These are phyloP conservation scores for Amiota mariae DNA, from an alignment of 2,888 invertebrate species.

Conservation along the genomic window DNA sequence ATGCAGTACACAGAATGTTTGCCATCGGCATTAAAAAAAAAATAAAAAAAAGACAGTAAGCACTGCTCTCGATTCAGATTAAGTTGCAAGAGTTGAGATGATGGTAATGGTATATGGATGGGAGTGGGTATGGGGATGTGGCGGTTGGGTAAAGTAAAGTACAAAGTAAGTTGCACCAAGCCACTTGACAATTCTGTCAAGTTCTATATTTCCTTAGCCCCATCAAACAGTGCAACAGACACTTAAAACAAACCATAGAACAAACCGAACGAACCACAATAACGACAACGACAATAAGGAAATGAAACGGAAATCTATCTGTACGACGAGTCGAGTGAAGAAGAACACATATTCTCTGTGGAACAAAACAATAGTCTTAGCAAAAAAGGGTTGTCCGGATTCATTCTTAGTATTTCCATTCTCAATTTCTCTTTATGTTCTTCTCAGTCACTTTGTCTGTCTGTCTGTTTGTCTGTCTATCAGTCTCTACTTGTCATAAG, in stretches of 20 bases:
- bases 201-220: background rate
- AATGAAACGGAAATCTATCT: constrained; percentile 18
- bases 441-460: background rate
- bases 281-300: constrained; percentile 17
- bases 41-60: no score
- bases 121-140: no score
- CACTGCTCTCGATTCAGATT: background rate
- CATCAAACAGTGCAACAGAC: background rate
- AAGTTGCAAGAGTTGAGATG: no score
- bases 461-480: no score
- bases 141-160: no score
- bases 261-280: constrained; percentile 1
- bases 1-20: constrained; percentile 25
- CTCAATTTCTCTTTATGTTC: background rate
- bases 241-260: background rate
- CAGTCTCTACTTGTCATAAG: background rate
- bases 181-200: no score
- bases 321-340: no score
- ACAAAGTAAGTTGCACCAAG: no score
- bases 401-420: background rate
- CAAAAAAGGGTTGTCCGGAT: constrained; percentile 17
- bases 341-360: background rate
- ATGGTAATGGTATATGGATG: no score
- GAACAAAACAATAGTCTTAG: constrained; percentile 10
- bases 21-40: constrained; percentile 22